Base-by-base conservation (phyloP, 30 jellyfish, hydroid and myxozoan species). In the Turritopsis dohrnii region DNA sequence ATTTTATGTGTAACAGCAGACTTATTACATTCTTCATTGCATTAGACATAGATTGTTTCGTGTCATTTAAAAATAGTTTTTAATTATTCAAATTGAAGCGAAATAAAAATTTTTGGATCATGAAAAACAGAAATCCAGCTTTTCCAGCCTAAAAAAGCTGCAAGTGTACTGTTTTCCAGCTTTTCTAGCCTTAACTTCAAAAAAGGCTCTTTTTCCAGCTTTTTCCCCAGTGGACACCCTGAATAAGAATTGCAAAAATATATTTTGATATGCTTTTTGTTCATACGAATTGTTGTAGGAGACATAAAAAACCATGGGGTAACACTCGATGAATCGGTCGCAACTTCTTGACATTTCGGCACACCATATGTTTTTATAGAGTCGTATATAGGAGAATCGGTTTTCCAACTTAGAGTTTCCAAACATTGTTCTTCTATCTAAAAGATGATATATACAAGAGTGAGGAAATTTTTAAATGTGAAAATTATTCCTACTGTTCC, bases 351-450 rank as follows among this genome's bases (percentile, higher is more conserved):
- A 85, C 86, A 71, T 60, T 0, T 53, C 1, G 92, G 92, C n/a
- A 85, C 89, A 75, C 89, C 89, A 54, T 76, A 52, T 9, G 80
- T 41, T 20, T 30, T 75, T 22, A 94, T 83, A 41, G 96, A 88
- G 17, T 85, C 90, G 72, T 84, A 83, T 18, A 94, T 71, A 8
- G 97, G 94, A 28, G 99, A 94, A 24, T 79, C 65, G 65, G 86
- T 85, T 74, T 84, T 86, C 99, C 99, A 94, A 52, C 96, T 96
- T 52, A 85, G 74, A 29, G 79, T 88, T 52, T 94, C 99, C 29
- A 94, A 92, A 22, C 89, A 83, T 65, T 74, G 87, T 71, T 94
- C 99, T 65, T 94, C 99, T 27, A 94, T 86, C 99, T 94, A 83
- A 82, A 73, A 54, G 16, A 69, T 0, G 77, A 41, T 13, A 41